These are phyloP conservation scores for Centrocercus urophasianus DNA, from an alignment of 2,113 vertebrate genomes.

Conservation along the genomic window DNA sequence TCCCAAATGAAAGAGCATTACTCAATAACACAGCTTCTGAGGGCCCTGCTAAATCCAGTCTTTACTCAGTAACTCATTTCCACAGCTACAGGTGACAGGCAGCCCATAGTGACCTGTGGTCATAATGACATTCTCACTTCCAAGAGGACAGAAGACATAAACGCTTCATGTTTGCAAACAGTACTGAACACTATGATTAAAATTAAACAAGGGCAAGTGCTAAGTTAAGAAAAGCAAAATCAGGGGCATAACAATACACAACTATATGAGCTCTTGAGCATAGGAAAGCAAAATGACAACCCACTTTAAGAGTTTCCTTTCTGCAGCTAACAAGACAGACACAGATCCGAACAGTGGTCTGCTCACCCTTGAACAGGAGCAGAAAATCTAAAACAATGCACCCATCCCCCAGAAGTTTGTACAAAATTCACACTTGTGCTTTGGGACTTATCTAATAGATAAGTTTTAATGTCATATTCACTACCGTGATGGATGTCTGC, in stretches of 20 bases:
- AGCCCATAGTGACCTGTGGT: constrained; percentile 59
- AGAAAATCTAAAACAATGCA: background rate
- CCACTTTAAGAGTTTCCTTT: background rate
- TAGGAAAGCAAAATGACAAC: background rate
- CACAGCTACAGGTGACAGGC: constrained; percentile 64
- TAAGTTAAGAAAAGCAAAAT: constrained; percentile 1
- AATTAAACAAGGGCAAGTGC: constrained; percentile 48
- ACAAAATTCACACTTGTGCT: background rate
- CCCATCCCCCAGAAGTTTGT: background rate
- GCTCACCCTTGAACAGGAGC: background rate
- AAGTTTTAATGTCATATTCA: background rate
- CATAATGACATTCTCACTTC: constrained; percentile 57
- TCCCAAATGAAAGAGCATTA: background rate
- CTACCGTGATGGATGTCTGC: background rate
- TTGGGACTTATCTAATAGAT: background rate
- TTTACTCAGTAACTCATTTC: constrained; percentile 50
- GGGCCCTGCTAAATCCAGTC: background rate
- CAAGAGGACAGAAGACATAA: constrained; percentile 49
- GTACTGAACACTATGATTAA: constrained; percentile 52
- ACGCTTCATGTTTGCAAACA: constrained; percentile 58
- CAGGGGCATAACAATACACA: constrained; percentile 6
- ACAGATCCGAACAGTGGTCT: background rate
- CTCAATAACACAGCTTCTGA: background rate
- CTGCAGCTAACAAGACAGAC: background rate
- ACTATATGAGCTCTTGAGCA: background rate